Base-by-base conservation (phyloP, 2,797 vertebrate species). In the Pampus argenteus region DNA sequence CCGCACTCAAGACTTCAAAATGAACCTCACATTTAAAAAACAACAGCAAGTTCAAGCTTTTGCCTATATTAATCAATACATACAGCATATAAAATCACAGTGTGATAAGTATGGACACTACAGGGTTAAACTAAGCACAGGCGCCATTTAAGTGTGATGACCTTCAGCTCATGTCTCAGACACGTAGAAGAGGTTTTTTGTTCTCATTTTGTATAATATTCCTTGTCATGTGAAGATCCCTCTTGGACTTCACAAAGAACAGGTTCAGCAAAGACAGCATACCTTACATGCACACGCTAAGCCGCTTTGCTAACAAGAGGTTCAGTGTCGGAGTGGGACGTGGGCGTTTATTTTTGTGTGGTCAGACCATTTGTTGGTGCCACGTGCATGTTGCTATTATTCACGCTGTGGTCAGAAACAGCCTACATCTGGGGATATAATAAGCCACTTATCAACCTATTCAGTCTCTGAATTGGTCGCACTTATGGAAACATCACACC, bases 271-370 rank as follows among this genome's bases (percentile, higher is more conserved):
- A 61, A 76, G 61, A 66, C 52, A 45, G 47, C 69, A 67, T 54
- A 26, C 76, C 60, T 61, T 38, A 57, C 66, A 85, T 47, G 66
- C 74, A 58, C 75, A 76, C 6, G 0, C 18, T 20, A 1, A 74
- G 57, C 64, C 42, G 60, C 64, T 67, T 54, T 42, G 38, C 56
- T 55, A 71, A 79, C 66, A 85, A 76, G 71, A 85, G 73, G 74
- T 71, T 47, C 56, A 51, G 68, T 67, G 70, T 86, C 58, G 49
- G 59, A 74, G 65, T 49, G 66, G 60, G 31, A 63, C 3, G 79
- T 86, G 69, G 82, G 81, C 2, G 66, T 82, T 66, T 71, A 72
- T 73, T 76, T 86, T 77, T 66, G 64, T 84, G 79, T 73, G 66
- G 70, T 82, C 71, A 28, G 36, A 79, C 65, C 67, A 74, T 76